These are phyloP conservation scores for Caenorhabditis remanei DNA, from an alignment of 1,140 invertebrate genomes.

Conservation along the genomic window DNA sequence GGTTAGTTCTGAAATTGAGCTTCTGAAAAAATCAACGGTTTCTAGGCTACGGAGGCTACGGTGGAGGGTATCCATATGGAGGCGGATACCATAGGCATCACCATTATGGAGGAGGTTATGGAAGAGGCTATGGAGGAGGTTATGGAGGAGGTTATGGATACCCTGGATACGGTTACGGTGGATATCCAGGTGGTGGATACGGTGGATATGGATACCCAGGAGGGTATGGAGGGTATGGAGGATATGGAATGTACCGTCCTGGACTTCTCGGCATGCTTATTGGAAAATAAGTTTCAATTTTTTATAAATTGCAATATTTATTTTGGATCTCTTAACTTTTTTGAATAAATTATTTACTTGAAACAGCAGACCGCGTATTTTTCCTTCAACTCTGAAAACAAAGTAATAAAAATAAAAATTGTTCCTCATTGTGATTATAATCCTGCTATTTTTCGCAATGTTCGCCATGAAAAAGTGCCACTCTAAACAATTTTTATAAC, in stretches of 20 bases:
- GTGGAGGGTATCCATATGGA: slow-evolving; percentile 17
- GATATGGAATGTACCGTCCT: slow-evolving; percentile 8
- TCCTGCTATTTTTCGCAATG: too few relatives aligned
- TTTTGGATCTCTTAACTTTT: background rate
- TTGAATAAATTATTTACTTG: background rate
- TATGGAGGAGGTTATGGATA: slow-evolving; percentile 13
- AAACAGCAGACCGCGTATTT: background rate
- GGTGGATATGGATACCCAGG: slow-evolving; percentile 2
- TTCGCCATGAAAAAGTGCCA: too few relatives aligned
- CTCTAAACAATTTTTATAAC: too few relatives aligned
- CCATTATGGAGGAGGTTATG: background rate
- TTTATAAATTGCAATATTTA: background rate
- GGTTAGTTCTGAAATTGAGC: background rate
- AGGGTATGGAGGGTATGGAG: background rate
- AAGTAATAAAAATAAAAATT: too few relatives aligned
- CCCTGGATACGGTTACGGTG: too few relatives aligned
- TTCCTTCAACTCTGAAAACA: too few relatives aligned
- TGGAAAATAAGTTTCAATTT: background rate
- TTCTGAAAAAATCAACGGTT: background rate
- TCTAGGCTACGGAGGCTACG: slow-evolving; percentile 14
- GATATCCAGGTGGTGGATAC: background rate
- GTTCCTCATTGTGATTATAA: too few relatives aligned
- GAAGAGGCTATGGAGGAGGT: background rate
- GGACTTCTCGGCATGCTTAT: slow-evolving; percentile 27
- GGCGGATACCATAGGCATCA: background rate